Evolutionary conservation across 1,140 invertebrate species (phyloP), one percentile per base, ranked within the genome.

Genomic region (Sycobia sp.): DNA sequence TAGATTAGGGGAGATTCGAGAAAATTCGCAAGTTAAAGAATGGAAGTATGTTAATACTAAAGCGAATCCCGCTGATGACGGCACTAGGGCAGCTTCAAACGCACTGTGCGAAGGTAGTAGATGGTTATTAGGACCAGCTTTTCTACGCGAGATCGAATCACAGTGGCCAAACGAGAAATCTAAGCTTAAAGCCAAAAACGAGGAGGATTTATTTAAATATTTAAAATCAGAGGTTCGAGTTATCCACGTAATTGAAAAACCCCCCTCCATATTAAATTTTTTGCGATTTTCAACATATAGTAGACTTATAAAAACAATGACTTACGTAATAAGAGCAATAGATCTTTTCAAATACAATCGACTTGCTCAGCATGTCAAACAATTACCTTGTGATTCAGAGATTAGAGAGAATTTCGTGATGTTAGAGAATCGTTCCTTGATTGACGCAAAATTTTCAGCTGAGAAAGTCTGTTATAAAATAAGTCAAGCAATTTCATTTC

Each of bases 41-140:
- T 50, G 50, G 50, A 10, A 16, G 4, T 54, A 34, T 16, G 34
- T 54, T 3, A 13, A 29, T 18, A 20, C 50, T 3, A 39, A 36
- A 11, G 34, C 16, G 9, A 54, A 54, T 54, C 50, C 50, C 9
- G 50, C 50, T 18, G 50, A 54, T 22, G 50, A 50, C n/a, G 47
- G 25, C 8, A 50, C 47, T 27, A 11, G 47, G 4, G 11, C 10
- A 16, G 25, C 27, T 3, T 4, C 47, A 10, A 16, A 11, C 4
- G 13, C 11, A 11, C n/a, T 50, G 8, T 16, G 14, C 27, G 16
- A 29, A 16, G 13, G n/a, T 18, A 50, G 47, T 32, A 8, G 47
- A 4, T 50, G 23, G 47, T 29, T 50, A 4, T 8, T 16, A 8
- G 47, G 47, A 16, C 46, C 46, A 3, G 3, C 23, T 5, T 49